Evolutionary conservation across 2,888 invertebrate genomes (phyloP).

Genomic region (Archips crataeganus): DNA sequence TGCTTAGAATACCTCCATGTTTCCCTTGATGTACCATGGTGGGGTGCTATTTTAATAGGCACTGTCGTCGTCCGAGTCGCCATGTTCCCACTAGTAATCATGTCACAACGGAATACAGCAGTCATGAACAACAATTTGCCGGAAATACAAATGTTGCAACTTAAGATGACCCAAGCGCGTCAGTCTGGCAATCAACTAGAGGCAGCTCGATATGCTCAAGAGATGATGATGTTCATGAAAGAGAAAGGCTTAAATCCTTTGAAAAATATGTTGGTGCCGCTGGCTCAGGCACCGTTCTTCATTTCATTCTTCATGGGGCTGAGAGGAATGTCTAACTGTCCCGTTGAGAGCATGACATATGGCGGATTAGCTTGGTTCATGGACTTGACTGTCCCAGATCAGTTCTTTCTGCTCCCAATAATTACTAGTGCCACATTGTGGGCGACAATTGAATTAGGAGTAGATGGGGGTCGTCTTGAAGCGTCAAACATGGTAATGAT

Average conservation of each 20-base stretch:
- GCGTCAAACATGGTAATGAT: conserved; percentile 89
- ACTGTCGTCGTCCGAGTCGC: conserved; percentile 91
- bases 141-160: conserved; percentile 92
- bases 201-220: conserved; percentile 90
- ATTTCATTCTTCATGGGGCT: conserved; percentile 96
- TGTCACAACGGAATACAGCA: conserved; percentile 92
- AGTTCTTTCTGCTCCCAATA: conserved; percentile 94
- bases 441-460: conserved; percentile 93
- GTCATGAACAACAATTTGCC: conserved; percentile 94
- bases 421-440: conserved; percentile 94
- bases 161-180: conserved; percentile 95
- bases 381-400: conserved; percentile 96
- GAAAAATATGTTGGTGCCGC: conserved; percentile 91
- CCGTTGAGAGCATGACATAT: conserved; percentile 94
- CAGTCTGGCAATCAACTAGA: conserved; percentile 93
- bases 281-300: conserved; percentile 95
- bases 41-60: conserved; percentile 93
- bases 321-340: conserved; percentile 94
- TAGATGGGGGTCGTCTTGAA: conserved; percentile 89
- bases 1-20: conserved; percentile 94
- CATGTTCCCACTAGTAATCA: conserved; percentile 94
- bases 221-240: conserved; percentile 93
- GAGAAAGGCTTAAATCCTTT: conserved; percentile 92
- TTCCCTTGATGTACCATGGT: conserved; percentile 95
- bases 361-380: conserved; percentile 97